Base-by-base conservation (phyloP, 1,140 invertebrate species). In the Patella vulgata region DNA sequence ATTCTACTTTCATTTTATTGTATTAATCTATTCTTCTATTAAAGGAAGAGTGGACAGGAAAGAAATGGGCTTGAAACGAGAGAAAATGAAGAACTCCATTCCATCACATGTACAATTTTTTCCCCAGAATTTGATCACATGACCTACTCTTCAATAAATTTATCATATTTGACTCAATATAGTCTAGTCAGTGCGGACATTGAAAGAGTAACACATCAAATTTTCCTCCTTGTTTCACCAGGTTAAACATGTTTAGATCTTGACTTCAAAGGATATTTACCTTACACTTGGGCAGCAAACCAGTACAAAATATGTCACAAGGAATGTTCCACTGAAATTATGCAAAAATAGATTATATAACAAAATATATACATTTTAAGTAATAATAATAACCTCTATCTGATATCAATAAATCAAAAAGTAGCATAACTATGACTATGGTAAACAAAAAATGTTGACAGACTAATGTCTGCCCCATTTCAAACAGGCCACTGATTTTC, bases 221-320 rank as follows among this genome's bases (percentile, higher is more conserved):
- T n/a, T n/a, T n/a, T n/a, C n/a, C n/a, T n/a, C n/a, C n/a, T n/a
- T n/a, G n/a, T n/a, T n/a, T n/a, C n/a, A n/a, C n/a, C n/a, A n/a
- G n/a, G n/a, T n/a, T n/a, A n/a, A n/a, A n/a, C n/a, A n/a, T n/a
- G n/a, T n/a, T n/a, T n/a, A n/a, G n/a, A n/a, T n/a, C n/a, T n/a
- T n/a, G n/a, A n/a, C n/a, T n/a, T n/a, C n/a, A n/a, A n/a, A n/a
- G 33, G 90, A 86, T 75, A 90, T 90, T 39, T 94, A 89, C 58
- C 95, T 88, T 0, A 97, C 89, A 76, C 86, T 88, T 36, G 88
- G 89, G 82, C 93, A 96, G 79, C 96, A 98, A 12, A 92, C 89
- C 88, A 98, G 90, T 12, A 88, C 87, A 52, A 98, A 89, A 67
- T 97, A 85, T 25, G 90, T 87, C 1, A 94, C 90, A 30, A 98